Base-by-base conservation (phyloP, 1,140 invertebrate species). In the Zaprionus kolodkinae region DNA sequence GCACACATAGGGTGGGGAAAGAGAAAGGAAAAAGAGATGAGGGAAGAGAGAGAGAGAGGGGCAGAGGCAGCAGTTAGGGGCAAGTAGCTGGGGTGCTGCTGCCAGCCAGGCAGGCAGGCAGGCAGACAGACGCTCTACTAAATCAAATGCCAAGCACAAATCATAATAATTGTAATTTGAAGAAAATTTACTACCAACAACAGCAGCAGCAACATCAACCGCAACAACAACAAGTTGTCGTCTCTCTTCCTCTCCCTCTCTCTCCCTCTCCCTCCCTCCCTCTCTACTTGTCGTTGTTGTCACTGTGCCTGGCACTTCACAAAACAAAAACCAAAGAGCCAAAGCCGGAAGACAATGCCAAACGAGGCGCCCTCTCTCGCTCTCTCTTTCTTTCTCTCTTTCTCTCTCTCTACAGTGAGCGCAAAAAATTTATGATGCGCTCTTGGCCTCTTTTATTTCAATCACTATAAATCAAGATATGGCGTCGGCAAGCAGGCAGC, bases 101-200 rank as follows among this genome's bases (percentile, higher is more conserved):
- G n/a, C n/a, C n/a, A n/a, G n/a, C n/a, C n/a, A n/a, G n/a, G n/a
- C n/a, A n/a, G n/a, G n/a, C n/a, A n/a, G n/a, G 21, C 21, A 1
- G 52, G 43, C 55, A 79, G 84, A 56, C 67, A 86, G 85, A 80
- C 77, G 64, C 43, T 71, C 59, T 72, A 89, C 84, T 88, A 88
- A 88, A 88, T 88, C 85, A 89, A 85, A 85, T 75, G 72, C 76
- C 72, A 84, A 84, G 85, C 85, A 89, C 85, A 89, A 89, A 89
- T 89, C 85, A 89, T 89, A 85, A 89, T 89, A 89, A 89, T 89
- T 89, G 86, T 89, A 90, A 89, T 89, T 89, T 89, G 85, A 89
- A 89, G 85, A 89, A 89, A 90, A 89, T 89, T 89, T 89, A 89
- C 86, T 90, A 85, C 85, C 86, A 87, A 85, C 85, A 81, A 87